phyloP scores from a whole-genome alignment of 2,888 invertebrate genomes.

The Deladenus siricidicola region DNA sequence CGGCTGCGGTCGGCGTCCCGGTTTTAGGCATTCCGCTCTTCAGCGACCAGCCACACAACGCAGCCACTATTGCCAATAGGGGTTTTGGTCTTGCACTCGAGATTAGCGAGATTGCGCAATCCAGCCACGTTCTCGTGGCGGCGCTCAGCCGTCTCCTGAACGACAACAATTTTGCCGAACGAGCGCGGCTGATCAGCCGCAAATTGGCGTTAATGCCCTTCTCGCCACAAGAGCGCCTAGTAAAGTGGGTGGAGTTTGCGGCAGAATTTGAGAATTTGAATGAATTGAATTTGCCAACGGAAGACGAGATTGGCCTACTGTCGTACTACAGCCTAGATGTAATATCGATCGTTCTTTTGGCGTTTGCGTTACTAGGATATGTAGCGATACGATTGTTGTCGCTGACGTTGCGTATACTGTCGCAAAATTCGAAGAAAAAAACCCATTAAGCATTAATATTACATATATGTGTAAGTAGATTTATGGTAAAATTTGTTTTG shows the following conservation, averaged over 20 bases:
- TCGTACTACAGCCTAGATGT: not conserved
- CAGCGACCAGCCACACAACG: not conserved
- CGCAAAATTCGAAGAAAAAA: too few species aligned
- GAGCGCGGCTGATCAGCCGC: not conserved
- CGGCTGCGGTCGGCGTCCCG: not conserved
- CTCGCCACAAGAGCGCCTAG: not conserved
- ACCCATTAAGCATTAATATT: too few species aligned
- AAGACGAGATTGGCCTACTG: not conserved
- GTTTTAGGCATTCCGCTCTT: not conserved
- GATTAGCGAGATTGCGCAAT: not conserved
- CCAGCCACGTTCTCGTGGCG: not conserved
- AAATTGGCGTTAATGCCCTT: slow-evolving; percentile 2
- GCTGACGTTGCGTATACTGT: too few species aligned
- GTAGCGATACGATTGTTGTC: too few species aligned
- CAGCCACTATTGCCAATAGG: not conserved
- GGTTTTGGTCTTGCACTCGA: not conserved
- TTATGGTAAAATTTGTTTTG: too few species aligned
- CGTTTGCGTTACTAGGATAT: too few species aligned
- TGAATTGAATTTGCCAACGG: slow-evolving; percentile 10
- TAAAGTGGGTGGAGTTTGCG: slow-evolving; percentile 11
- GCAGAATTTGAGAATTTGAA: slow-evolving; percentile 15
- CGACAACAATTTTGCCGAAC: not conserved
- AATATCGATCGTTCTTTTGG: not conserved
- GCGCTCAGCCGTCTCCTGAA: not conserved
- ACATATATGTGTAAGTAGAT: too few species aligned